Evolutionary conservation across 1,140 invertebrate genomes (phyloP).

Genomic region (Parapsyche elsis): DNA sequence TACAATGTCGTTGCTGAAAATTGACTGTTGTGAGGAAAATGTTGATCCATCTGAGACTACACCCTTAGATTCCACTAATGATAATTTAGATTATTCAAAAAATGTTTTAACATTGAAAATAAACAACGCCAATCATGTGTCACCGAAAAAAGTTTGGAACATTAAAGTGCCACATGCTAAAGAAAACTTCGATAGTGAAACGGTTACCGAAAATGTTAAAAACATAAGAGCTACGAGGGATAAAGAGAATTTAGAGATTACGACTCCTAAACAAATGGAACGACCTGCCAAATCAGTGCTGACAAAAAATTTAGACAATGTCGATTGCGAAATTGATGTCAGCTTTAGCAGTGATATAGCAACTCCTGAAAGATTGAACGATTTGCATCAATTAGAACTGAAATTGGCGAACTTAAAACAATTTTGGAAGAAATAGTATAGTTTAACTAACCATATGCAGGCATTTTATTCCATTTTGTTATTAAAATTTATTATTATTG

Average conservation of each 20-base stretch:
- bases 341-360: slow-evolving; percentile 58
- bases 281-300: background rate
- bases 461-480: background rate
- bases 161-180: slow-evolving; percentile 57
- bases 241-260: slow-evolving; percentile 17
- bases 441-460: background rate
- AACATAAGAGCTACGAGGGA: background rate
- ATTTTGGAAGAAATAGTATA: slow-evolving; percentile 48
- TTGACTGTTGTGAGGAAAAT: slow-evolving; percentile 28
- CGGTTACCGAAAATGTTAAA: background rate
- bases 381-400: slow-evolving; percentile 63
- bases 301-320: slow-evolving; percentile 5
- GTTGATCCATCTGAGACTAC: slow-evolving; percentile 13
- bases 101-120: slow-evolving; percentile 58
- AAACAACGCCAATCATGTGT: slow-evolving; percentile 57
- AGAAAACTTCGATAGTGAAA: background rate
- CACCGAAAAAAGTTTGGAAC: slow-evolving; percentile 61
- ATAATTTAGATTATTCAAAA: slow-evolving; percentile 34
- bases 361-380: slow-evolving; percentile 64
- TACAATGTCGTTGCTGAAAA: slow-evolving; percentile 50
- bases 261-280: background rate
- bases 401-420: slow-evolving; percentile 57
- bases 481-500: background rate
- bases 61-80: background rate
- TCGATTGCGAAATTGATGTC: slow-evolving; percentile 52